A percentile compares a stretch with the other conserved stretches of the same genome.
These are phyloP conservation scores for Melipona quadrifasciata DNA, from an alignment of 1,140 invertebrate genomes.

Conservation along the genomic window DNA sequence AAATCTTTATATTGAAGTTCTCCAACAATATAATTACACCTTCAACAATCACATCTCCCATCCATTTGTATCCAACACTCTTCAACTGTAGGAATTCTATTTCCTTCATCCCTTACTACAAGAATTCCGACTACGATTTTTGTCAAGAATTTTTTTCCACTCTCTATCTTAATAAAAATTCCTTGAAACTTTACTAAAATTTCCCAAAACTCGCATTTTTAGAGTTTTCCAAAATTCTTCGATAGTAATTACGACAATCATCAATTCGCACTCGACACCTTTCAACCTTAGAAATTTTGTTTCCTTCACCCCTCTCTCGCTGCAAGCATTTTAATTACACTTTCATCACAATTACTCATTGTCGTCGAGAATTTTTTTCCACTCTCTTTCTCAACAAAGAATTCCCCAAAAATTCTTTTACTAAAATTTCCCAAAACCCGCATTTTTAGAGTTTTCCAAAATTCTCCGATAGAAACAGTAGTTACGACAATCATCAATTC, in stretches of 20 bases:
- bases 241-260: not conserved
- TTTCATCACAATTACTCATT: constrained; percentile 7
- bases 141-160: not conserved
- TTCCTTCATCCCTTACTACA: not conserved
- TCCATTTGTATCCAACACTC: not conserved
- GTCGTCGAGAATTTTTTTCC: not conserved
- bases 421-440: not conserved
- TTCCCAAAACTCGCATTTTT: not conserved
- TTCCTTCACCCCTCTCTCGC: not conserved
- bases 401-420: no score
- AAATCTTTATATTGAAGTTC: not conserved
- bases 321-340: not conserved
- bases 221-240: not conserved
- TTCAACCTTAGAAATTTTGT: not conserved
- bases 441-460: not conserved
- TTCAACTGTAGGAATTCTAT: not conserved
- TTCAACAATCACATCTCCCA: not conserved
- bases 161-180: no score
- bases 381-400: no score
- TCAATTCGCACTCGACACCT: not conserved
- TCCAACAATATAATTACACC: not conserved
- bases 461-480: not conserved
- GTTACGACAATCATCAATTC: not conserved
- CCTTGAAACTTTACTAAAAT: no score
- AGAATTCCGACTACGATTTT: not conserved